Base-by-base conservation (phyloP, 53 echinoderm and acorn worm genomes). In the Holothuria scabra region DNA sequence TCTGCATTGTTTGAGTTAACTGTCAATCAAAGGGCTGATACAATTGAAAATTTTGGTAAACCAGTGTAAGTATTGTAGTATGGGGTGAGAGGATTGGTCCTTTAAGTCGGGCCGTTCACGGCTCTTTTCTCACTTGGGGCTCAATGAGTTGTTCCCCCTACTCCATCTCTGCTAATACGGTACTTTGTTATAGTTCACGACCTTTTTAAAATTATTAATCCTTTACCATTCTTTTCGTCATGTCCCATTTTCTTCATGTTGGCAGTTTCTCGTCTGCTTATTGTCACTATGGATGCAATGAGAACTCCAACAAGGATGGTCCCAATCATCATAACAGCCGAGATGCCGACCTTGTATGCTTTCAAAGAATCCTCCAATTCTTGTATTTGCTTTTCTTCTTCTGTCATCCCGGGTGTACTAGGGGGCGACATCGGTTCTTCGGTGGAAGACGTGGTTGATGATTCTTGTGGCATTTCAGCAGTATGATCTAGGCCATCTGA, bases 281-380 rank as follows among this genome's bases (percentile, higher is more conserved):
- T 69, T 10, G 69, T 69, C 8, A 69, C 34, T 22, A 85, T 75
- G n/a, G 75, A 32, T 1, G 63, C 63, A 9, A 62, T 37, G 9
- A 85, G 61, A 0, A 74, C 74, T 13, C 28, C 30, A 20, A 74
- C 23, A 10, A 85, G 23, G 0, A 74, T 34, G n/a, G 32, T 34
- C 26, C 72, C 30, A 14, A 85, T 48, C 32, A 60, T 56, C 25
- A 82, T 33, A 4, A 87, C 82, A 19, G 65, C 88, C 22, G 88
- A 82, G 8, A 87, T 24, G 28, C 88, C 82, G 34, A 59, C 67
- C 46, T 87, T 87, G 82, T 70, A 87, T 19, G 70, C 58, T 35
- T 87, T 82, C 16, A 87, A 48, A 12, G 56, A 24, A 34, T 83
- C 46, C 8, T 83, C 83, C 74, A 70, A 55, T 3, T 71, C 69